phyloP scores from a whole-genome alignment of 2,113 vertebrate species.

The Rhadina sibilatrix region DNA sequence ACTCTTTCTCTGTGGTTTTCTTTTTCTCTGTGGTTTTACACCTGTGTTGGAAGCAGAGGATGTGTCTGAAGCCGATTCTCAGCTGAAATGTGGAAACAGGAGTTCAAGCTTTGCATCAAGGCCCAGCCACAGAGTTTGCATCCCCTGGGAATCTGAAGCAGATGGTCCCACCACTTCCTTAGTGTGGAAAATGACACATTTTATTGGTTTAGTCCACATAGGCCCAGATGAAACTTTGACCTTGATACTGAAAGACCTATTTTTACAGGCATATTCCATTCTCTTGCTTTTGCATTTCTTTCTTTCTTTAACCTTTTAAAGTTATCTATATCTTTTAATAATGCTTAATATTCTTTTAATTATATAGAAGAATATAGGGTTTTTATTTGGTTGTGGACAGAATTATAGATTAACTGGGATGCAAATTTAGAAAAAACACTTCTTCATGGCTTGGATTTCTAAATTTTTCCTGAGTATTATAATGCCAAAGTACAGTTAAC shows the following conservation, averaged over 20 bases:
- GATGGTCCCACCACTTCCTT: background rate
- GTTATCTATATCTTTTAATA: background rate
- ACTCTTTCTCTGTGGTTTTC: background rate
- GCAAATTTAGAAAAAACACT: background rate
- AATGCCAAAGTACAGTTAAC: background rate
- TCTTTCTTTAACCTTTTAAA: background rate
- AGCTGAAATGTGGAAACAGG: background rate
- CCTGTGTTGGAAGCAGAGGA: background rate
- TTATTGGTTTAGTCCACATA: background rate
- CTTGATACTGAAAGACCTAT: background rate
- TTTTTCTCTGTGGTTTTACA: background rate
- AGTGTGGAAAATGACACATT: background rate
- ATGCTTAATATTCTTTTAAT: background rate
- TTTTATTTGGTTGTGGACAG: background rate
- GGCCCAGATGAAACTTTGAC: background rate
- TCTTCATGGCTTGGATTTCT: background rate
- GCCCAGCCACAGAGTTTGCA: background rate
- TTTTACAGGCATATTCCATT: background rate
- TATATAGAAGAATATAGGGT: background rate
- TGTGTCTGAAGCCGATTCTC: background rate
- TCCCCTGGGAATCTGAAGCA: background rate
- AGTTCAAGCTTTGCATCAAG: background rate
- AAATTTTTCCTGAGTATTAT: background rate
- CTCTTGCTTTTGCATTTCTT: background rate
- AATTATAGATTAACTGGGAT: background rate